A percentile compares a stretch with the other conserved stretches of the same genome.
Conservation (phyloP, 2,888 invertebrate genomes). For the Microplitis deprimator region DNA sequence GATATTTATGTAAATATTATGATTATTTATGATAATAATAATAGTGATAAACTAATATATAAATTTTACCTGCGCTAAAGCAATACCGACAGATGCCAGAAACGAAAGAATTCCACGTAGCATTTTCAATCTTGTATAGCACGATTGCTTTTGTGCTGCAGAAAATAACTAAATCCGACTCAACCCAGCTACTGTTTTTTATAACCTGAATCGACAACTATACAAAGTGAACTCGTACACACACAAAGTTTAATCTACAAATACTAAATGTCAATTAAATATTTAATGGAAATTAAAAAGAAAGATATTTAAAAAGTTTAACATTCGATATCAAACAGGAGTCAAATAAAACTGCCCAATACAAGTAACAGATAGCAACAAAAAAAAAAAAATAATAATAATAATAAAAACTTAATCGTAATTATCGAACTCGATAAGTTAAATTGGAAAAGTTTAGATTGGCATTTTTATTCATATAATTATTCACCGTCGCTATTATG, state of each 20-base stretch:
- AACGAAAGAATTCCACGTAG: constrained; percentile 2
- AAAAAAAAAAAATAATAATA: not conserved
- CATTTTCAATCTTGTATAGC: constrained; percentile 12
- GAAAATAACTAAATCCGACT: not conserved
- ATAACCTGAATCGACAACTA: not conserved
- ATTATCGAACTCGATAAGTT: constrained; percentile 1
- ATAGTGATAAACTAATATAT: too few relatives aligned
- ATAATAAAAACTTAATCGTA: not conserved
- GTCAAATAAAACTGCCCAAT: too few relatives aligned
- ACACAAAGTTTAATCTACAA: not conserved
- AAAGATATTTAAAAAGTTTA: not conserved
- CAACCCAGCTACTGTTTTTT: not conserved
- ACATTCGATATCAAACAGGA: not conserved
- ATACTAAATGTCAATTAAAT: not conserved
- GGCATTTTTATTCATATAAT: too few relatives aligned
- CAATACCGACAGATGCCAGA: constrained; percentile 23
- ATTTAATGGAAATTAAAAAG: not conserved
- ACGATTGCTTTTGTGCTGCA: not conserved
- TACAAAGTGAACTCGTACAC: not conserved
- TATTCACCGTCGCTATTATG: too few relatives aligned
- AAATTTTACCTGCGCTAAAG: constrained; percentile 43
- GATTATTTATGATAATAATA: too few relatives aligned
- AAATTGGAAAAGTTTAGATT: too few relatives aligned
- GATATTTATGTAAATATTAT: too few relatives aligned
- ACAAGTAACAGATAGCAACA: too few relatives aligned